Evolutionary conservation across 2,888 invertebrate species (phyloP).

Genomic region (Norana najaformis): DNA sequence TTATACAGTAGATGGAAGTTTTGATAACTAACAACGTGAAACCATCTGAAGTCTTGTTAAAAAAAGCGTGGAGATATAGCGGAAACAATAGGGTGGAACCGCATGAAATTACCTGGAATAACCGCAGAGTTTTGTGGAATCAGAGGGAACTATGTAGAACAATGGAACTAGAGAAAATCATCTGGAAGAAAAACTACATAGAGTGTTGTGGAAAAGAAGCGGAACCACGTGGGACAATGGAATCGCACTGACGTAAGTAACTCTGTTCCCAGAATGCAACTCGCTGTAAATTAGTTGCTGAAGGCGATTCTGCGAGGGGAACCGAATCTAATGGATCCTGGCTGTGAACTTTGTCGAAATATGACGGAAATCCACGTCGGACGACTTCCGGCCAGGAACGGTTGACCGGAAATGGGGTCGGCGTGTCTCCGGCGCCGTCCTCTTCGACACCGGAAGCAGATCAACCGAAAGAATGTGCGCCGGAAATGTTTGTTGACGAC

Average conservation of each 20-base stretch:
- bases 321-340: background rate
- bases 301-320: background rate
- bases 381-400: background rate
- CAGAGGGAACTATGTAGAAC: too few relatives aligned
- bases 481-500: constrained; percentile 77
- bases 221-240: too few relatives aligned
- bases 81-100: too few relatives aligned
- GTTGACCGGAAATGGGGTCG: background rate
- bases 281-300: background rate
- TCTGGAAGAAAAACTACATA: too few relatives aligned
- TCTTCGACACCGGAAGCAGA: background rate
- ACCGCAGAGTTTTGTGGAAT: too few relatives aligned
- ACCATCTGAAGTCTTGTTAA: too few relatives aligned
- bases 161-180: too few relatives aligned
- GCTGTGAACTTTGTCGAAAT: background rate
- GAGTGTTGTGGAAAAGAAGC: too few relatives aligned
- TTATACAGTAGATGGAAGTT: too few relatives aligned
- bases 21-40: too few relatives aligned
- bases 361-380: background rate
- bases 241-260: background rate
- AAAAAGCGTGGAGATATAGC: too few relatives aligned
- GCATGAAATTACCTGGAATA: too few relatives aligned
- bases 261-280: background rate
- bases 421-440: background rate
- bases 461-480: constrained; percentile 49